A percentile compares a stretch with the other conserved stretches of the same genome.
These are phyloP conservation scores for Caradrina clavipalpis DNA, from an alignment of 2,888 invertebrate genomes.

Conservation along the genomic window DNA sequence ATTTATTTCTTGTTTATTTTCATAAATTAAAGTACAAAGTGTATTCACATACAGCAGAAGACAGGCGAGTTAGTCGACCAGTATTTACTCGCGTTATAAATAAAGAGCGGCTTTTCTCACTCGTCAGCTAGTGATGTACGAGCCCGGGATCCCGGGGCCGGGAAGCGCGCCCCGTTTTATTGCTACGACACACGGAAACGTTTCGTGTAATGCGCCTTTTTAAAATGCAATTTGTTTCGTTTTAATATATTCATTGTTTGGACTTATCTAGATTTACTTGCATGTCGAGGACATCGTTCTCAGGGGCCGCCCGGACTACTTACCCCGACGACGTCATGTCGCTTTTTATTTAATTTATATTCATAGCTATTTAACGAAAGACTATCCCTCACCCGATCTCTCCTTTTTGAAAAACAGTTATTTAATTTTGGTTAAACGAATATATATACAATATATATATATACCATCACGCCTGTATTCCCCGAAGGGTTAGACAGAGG, in stretches of 20 bases:
- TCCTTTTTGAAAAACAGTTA: slow-evolving; percentile 9
- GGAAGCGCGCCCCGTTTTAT: slow-evolving; percentile 61
- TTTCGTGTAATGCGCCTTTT: slow-evolving; percentile 64
- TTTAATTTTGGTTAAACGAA: neutral
- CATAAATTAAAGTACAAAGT: slow-evolving; percentile 42
- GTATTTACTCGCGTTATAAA: slow-evolving; percentile 56
- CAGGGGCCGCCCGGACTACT: slow-evolving; percentile 30
- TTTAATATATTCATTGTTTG: slow-evolving; percentile 67
- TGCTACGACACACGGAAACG: slow-evolving; percentile 65
- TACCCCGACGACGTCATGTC: slow-evolving; percentile 31
- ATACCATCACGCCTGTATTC: too few species aligned
- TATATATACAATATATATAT: too few species aligned
- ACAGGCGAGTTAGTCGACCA: slow-evolving; percentile 40
- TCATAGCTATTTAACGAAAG: slow-evolving; percentile 14
- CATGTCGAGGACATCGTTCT: slow-evolving; percentile 50
- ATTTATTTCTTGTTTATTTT: slow-evolving; percentile 52
- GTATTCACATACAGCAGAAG: slow-evolving; percentile 44
- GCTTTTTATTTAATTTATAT: slow-evolving; percentile 31
- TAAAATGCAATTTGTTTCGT: slow-evolving; percentile 66
- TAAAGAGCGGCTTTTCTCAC: slow-evolving; percentile 61
- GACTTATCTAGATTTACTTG: slow-evolving; percentile 63
- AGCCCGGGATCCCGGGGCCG: slow-evolving; percentile 45
- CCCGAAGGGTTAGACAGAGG: too few species aligned
- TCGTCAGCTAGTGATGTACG: slow-evolving; percentile 66
- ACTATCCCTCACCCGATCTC: slow-evolving; percentile 11